A percentile compares a stretch with the other conserved stretches of the same genome.
phyloP scores from a whole-genome alignment of 2,888 invertebrate species.

The Dascillus cervinus region DNA sequence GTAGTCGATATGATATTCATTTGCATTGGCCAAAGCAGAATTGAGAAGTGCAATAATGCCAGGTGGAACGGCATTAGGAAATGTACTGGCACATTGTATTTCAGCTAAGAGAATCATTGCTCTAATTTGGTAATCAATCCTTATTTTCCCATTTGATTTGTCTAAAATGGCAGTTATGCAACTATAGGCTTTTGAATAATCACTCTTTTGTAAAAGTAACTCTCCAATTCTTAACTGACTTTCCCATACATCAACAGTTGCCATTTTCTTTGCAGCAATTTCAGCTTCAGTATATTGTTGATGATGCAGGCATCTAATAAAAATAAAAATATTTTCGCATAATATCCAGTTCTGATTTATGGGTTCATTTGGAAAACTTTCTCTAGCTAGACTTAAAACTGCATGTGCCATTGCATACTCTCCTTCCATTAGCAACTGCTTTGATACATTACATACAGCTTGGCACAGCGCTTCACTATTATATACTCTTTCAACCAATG shows the following conservation, averaged over 20 bases:
- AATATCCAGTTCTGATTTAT: slow-evolving; percentile 59
- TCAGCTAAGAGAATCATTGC: slow-evolving; percentile 63
- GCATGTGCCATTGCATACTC: slow-evolving; percentile 50
- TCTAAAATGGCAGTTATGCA: slow-evolving; percentile 48
- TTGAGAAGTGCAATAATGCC: slow-evolving; percentile 52
- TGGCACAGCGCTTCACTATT: slow-evolving; percentile 58
- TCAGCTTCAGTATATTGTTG: slow-evolving; percentile 66
- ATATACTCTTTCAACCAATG: slow-evolving; percentile 24
- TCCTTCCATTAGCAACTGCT: slow-evolving; percentile 48
- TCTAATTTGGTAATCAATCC: slow-evolving; percentile 51
- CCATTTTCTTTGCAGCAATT: slow-evolving; percentile 58
- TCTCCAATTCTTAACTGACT: slow-evolving; percentile 53
- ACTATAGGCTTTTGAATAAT: slow-evolving; percentile 36
- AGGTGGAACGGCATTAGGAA: slow-evolving; percentile 49
- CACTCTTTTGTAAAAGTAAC: slow-evolving; percentile 49
- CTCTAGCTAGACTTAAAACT: slow-evolving; percentile 54
- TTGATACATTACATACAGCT: slow-evolving; percentile 60
- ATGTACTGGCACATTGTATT: slow-evolving; percentile 49
- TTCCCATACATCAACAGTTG: slow-evolving; percentile 59
- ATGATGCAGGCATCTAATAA: slow-evolving; percentile 36
- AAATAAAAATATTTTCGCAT: slow-evolving; percentile 50
- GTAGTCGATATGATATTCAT: slow-evolving; percentile 69
- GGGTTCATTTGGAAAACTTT: slow-evolving; percentile 57
- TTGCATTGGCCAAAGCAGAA: slow-evolving; percentile 66
- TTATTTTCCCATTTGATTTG: slow-evolving; percentile 48